Evolutionary conservation across 2,888 invertebrate species (phyloP).

Genomic region (Ennomos erosarius): DNA sequence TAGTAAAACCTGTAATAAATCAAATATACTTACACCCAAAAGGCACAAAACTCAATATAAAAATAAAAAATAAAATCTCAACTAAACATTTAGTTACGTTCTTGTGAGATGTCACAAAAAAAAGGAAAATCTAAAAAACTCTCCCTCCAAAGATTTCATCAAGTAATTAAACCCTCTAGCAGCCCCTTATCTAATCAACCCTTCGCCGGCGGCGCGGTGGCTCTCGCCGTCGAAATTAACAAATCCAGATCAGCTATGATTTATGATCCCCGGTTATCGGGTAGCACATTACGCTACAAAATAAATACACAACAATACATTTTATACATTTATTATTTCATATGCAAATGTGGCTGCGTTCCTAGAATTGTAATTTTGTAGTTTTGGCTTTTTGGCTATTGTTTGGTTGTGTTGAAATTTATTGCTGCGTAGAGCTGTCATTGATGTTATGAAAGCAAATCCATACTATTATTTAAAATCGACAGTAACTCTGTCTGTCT

Average conservation of each 20-base stretch:
- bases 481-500: too few species aligned
- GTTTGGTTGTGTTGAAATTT: conserved; percentile 32
- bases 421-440: conserved; percentile 16
- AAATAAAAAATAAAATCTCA: too few species aligned
- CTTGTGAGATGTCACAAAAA: too few species aligned
- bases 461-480: conserved; percentile 6
- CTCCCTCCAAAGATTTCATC: too few species aligned
- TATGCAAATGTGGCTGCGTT: conserved; percentile 42
- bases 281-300: conserved; percentile 47
- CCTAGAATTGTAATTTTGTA: conserved; percentile 37
- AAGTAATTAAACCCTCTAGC: conserved; percentile 23
- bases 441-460: conserved; percentile 19
- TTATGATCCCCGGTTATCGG: conserved; percentile 70
- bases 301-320: conserved; percentile 30
- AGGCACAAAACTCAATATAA: too few species aligned
- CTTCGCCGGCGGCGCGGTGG: conserved; percentile 46
- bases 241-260: conserved; percentile 79
- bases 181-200: conserved; percentile 45
- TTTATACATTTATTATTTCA: conserved; percentile 30
- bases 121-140: too few species aligned
- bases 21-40: too few species aligned
- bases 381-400: conserved; percentile 36
- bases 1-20: too few species aligned
- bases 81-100: too few species aligned
- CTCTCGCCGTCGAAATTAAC: conserved; percentile 62